These are phyloP conservation scores for Taurulus bubalis DNA, from an alignment of 2,113 vertebrate species.

Conservation along the genomic window DNA sequence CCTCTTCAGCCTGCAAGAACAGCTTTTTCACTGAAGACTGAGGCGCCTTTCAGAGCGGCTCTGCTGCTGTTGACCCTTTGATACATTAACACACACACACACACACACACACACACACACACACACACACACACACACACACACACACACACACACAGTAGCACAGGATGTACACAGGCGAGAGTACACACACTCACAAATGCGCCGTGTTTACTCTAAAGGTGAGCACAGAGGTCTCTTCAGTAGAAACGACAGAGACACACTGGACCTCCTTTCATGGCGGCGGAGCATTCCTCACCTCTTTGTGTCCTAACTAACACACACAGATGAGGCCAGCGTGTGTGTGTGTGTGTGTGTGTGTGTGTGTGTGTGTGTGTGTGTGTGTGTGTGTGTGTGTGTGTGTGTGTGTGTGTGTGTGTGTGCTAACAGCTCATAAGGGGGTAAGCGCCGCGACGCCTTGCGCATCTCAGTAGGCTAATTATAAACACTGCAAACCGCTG, in stretches of 20 bases:
- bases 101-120: slow-evolving; percentile 15
- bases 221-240: background rate
- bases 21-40: slow-evolving; percentile 14
- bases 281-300: background rate
- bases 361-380: background rate
- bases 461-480: slow-evolving; percentile 71
- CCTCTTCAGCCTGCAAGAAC: background rate
- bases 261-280: background rate
- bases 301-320: background rate
- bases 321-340: background rate
- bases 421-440: slow-evolving; percentile 57
- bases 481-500: slow-evolving; percentile 64
- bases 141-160: slow-evolving; percentile 16
- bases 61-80: slow-evolving; percentile 15
- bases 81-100: slow-evolving; percentile 19
- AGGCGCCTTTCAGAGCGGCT: slow-evolving; percentile 33
- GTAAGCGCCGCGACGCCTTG: slow-evolving; percentile 29
- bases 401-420: too few species aligned
- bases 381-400: background rate
- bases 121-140: slow-evolving; percentile 26
- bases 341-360: slow-evolving; percentile 1
- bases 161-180: background rate
- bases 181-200: background rate
- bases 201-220: background rate
- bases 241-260: background rate